phyloP scores from a whole-genome alignment of 2,113 vertebrate genomes.

The Barbus barbus region DNA sequence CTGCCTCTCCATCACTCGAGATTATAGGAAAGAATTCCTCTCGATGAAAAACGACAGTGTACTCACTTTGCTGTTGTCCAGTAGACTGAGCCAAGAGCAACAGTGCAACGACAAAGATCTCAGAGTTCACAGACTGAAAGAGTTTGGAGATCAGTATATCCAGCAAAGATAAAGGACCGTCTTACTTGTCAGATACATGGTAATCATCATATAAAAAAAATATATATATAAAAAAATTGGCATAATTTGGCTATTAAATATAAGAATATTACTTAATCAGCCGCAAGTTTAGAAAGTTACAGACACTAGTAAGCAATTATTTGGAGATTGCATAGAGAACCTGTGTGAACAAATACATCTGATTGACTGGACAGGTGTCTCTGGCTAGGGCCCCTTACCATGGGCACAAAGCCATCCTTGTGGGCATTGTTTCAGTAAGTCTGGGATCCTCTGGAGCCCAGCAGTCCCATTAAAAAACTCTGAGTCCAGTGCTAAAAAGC shows the following conservation, averaged over 20 bases:
- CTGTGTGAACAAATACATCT: constrained; percentile 77
- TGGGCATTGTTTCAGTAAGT: constrained; percentile 64
- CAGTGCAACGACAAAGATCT: constrained; percentile 38
- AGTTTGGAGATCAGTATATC: constrained; percentile 33
- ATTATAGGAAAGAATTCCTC: constrained; percentile 57
- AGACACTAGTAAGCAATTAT: constrained; percentile 92
- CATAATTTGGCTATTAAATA: background rate
- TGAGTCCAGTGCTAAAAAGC: background rate
- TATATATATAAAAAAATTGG: background rate
- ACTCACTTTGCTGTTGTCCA: constrained; percentile 36
- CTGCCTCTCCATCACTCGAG: constrained; percentile 49
- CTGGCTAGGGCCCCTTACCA: constrained; percentile 81
- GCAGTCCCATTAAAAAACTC: constrained; percentile 63
- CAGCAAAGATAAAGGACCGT: constrained; percentile 47
- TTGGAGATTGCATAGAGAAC: constrained; percentile 79
- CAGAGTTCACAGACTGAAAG: constrained; percentile 52
- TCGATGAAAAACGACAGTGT: constrained; percentile 50
- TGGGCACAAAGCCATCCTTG: constrained; percentile 80
- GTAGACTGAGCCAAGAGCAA: constrained; percentile 53
- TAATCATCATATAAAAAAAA: background rate
- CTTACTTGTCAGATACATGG: constrained; percentile 24
- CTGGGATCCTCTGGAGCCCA: constrained; percentile 62
- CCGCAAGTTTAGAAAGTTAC: constrained; percentile 76
- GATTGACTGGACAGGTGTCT: constrained; percentile 79
- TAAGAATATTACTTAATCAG: constrained; percentile 46